Conservation (phyloP, 2,888 invertebrate species). For the Habrosyne pyritoides region DNA sequence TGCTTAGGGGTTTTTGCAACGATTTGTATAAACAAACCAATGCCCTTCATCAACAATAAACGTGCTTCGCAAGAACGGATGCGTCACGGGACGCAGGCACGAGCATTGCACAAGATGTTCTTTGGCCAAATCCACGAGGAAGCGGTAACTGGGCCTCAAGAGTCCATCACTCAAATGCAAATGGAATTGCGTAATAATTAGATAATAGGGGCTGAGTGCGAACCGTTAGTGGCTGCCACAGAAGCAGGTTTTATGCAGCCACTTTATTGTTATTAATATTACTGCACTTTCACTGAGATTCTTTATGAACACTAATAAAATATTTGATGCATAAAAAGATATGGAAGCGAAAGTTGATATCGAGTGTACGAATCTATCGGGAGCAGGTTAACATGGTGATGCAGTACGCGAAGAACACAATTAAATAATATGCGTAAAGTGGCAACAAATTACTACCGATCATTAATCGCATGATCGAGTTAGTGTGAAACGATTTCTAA, state of each 20-base stretch:
- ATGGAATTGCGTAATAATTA: constrained; percentile 66
- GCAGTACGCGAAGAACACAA: constrained; percentile 11
- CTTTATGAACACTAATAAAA: constrained; percentile 21
- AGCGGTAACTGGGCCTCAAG: constrained; percentile 48
- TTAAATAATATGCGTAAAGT: constrained; percentile 27
- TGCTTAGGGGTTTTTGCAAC: neutral
- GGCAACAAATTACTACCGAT: constrained; percentile 52
- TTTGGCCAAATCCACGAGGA: constrained; percentile 49
- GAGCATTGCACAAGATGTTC: constrained; percentile 50
- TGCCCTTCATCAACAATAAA: constrained; percentile 5
- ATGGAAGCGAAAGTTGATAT: constrained; percentile 28
- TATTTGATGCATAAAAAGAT: constrained; percentile 25
- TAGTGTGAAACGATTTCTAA: constrained; percentile 80
- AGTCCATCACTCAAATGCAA: constrained; percentile 55
- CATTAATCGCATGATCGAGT: constrained; percentile 77
- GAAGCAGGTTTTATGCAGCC: constrained; percentile 31
- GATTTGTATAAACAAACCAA: neutral
- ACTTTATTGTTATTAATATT: constrained; percentile 45
- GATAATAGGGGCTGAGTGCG: constrained; percentile 52
- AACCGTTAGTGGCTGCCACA: constrained; percentile 38
- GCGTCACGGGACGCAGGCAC: constrained; percentile 51
- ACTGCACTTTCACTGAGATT: constrained; percentile 60
- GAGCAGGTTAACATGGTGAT: constrained; percentile 5
- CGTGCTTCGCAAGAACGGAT: constrained; percentile 36
- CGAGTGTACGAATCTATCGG: constrained; percentile 5